phyloP scores from a whole-genome alignment of 2,113 vertebrate genomes.

The Barnardius zonarius region DNA sequence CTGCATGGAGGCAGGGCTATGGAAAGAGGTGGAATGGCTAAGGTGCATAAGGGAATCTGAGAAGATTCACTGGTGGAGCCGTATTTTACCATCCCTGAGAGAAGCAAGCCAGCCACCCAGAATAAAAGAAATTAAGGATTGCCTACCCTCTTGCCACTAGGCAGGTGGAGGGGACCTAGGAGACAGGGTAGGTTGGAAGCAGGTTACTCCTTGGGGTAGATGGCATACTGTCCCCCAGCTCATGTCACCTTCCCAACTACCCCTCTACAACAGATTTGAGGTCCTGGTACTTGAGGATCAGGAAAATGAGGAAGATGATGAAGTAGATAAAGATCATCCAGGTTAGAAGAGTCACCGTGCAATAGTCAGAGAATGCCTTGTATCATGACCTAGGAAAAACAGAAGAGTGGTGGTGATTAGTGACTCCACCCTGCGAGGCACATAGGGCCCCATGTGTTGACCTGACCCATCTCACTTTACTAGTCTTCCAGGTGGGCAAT shows the following conservation, averaged over 20 bases:
- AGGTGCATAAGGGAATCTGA: neutral
- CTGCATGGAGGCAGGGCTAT: neutral
- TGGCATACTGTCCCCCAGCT: neutral
- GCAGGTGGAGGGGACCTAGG: neutral
- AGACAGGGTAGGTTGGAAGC: neutral
- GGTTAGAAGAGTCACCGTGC: neutral
- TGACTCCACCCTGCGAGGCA: neutral
- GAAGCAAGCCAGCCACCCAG: neutral
- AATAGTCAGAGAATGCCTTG: neutral
- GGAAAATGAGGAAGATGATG: neutral
- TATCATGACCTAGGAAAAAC: neutral
- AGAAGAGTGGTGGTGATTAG: neutral
- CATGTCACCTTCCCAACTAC: neutral
- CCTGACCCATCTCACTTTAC: neutral
- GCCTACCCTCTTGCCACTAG: neutral
- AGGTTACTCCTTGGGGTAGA: neutral
- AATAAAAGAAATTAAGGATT: neutral
- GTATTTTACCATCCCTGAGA: neutral
- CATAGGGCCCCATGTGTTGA: neutral
- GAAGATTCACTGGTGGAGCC: neutral
- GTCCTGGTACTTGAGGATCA: neutral
- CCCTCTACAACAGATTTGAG: neutral
- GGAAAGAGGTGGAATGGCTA: neutral
- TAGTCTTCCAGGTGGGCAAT: neutral
- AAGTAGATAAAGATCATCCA: neutral